Percentiles rank a stretch among this genome's conserved stretches.
phyloP scores from a whole-genome alignment of 2,888 invertebrate genomes.

The Hybos culiciformis region DNA sequence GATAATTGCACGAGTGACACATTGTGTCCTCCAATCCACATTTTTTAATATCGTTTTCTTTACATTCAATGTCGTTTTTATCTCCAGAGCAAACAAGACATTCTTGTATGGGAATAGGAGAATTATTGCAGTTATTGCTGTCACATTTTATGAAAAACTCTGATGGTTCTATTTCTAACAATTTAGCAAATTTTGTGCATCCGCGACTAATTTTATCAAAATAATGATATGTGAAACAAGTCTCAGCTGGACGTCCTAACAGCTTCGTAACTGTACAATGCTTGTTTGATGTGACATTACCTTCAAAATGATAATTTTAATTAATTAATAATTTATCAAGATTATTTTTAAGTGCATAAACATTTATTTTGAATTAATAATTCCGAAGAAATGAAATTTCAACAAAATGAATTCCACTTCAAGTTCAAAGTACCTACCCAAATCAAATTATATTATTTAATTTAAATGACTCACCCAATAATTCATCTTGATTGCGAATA shows the following conservation, averaged over 20 bases:
- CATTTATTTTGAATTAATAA: no score
- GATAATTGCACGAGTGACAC: slow-evolving; percentile 21
- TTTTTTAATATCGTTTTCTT: slow-evolving; percentile 15
- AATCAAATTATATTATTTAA: no score
- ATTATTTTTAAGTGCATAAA: no score
- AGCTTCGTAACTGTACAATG: slow-evolving; percentile 20
- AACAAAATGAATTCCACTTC: no score
- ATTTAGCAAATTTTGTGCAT: slow-evolving; percentile 16
- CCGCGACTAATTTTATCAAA: slow-evolving; percentile 23
- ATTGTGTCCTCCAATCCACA: slow-evolving; percentile 24
- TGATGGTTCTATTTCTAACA: slow-evolving; percentile 10
- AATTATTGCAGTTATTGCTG: slow-evolving; percentile 20
- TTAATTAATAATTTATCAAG: no score
- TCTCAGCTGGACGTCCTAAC: slow-evolving; percentile 14
- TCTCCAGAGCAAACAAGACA: slow-evolving; percentile 22
- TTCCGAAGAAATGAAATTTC: no score
- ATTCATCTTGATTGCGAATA: neutral
- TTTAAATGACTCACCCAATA: no score
- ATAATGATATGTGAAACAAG: slow-evolving; percentile 22
- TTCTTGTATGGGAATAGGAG: slow-evolving; percentile 19
- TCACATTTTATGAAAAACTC: slow-evolving; percentile 18
- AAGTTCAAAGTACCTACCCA: no score
- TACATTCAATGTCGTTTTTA: slow-evolving; percentile 19
- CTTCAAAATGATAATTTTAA: no score
- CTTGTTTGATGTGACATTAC: slow-evolving; percentile 22